These are phyloP conservation scores for Mechanitis mazaeus DNA, from an alignment of 2,888 invertebrate species.

Conservation along the genomic window DNA sequence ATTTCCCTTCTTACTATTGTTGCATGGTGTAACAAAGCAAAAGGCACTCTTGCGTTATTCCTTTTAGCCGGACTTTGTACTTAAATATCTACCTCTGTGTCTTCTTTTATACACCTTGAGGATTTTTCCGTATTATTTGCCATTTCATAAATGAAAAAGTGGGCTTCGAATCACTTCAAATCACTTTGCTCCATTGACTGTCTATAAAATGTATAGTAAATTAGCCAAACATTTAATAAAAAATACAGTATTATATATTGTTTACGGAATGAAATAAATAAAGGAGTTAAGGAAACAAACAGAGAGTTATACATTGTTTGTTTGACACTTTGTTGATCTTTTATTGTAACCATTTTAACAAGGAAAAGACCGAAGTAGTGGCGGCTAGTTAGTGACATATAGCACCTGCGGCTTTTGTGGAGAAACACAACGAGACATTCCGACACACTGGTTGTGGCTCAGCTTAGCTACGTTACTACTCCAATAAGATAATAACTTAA, in stretches of 20 bases:
- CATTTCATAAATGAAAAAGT: constrained; percentile 21
- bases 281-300: constrained; percentile 9
- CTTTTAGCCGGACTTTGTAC: constrained; percentile 56
- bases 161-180: constrained; percentile 20
- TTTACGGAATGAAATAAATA: neutral
- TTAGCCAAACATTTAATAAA: constrained; percentile 15
- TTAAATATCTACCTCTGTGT: constrained; percentile 36
- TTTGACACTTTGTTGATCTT: constrained; percentile 10
- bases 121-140: constrained; percentile 25
- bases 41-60: constrained; percentile 55
- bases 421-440: constrained; percentile 26
- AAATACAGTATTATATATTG: neutral
- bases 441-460: constrained; percentile 24
- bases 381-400: constrained; percentile 30
- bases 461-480: constrained; percentile 23
- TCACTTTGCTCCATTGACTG: constrained; percentile 24
- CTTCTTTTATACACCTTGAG: constrained; percentile 29
- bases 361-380: constrained; percentile 29
- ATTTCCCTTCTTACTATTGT: constrained; percentile 54
- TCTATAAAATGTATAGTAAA: constrained; percentile 15
- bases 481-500: no score
- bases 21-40: constrained; percentile 52
- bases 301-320: constrained; percentile 9
- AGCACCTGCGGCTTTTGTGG: constrained; percentile 31
- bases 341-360: constrained; percentile 17